Percentiles rank a stretch among this genome's conserved stretches.
Evolutionary conservation across 2,797 vertebrate species (phyloP).

Genomic region (Staurois parvus): DNA sequence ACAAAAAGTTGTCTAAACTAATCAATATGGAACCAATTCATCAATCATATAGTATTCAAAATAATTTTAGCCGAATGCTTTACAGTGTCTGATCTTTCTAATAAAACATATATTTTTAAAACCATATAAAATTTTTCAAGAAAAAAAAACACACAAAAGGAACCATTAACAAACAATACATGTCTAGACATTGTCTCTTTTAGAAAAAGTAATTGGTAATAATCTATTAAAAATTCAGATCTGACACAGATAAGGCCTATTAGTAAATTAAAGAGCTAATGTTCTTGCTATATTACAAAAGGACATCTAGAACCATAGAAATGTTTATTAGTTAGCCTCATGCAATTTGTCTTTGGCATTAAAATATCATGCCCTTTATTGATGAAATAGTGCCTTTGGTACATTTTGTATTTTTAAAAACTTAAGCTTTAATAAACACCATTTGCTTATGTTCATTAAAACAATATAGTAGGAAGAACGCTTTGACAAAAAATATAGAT

Average conservation of each 20-base stretch:
- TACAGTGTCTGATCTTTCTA: constrained; percentile 29
- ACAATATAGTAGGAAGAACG: background rate
- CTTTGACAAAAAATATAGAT: background rate
- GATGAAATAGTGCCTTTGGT: background rate
- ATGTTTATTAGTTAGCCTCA: background rate
- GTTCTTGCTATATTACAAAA: no score
- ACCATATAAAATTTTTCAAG: background rate
- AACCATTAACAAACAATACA: background rate
- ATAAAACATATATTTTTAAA: constrained; percentile 15
- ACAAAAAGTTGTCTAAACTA: background rate
- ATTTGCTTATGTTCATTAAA: background rate
- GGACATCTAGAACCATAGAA: background rate
- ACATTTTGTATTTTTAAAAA: background rate
- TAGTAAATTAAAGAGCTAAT: no score
- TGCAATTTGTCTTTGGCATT: background rate
- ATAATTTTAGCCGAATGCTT: background rate
- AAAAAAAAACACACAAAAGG: background rate
- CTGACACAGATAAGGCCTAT: no score
- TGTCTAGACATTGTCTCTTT: background rate
- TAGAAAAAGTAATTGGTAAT: background rate
- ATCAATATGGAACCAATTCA: background rate
- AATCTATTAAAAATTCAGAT: no score
- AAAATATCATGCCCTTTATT: background rate
- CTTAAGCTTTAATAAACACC: background rate
- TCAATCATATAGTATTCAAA: background rate